Percentiles rank a stretch among this genome's conserved stretches.
Evolutionary conservation across 2,888 invertebrate species (phyloP).

Genomic region (Proisotoma minuta): DNA sequence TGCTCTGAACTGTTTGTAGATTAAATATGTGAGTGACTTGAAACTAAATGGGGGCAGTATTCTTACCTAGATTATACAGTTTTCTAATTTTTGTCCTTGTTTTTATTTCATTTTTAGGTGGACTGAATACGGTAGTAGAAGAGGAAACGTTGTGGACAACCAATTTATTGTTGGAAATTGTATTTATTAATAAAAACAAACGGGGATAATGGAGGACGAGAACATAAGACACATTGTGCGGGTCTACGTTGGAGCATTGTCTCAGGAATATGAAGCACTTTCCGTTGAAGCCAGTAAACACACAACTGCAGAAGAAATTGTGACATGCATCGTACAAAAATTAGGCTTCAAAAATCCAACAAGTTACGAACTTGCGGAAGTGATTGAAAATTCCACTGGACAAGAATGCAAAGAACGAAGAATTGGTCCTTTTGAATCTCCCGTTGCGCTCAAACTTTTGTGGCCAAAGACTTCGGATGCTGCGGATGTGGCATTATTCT

Average conservation of each 20-base stretch:
- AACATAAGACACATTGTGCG: conserved; percentile 63
- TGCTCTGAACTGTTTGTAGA: too few species aligned
- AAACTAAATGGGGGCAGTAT: too few species aligned
- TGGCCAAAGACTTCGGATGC: conserved; percentile 61
- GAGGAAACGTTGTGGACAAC: too few species aligned
- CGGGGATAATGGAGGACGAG: conserved; percentile 48
- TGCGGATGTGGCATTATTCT: conserved; percentile 38
- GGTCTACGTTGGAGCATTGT: conserved; percentile 84
- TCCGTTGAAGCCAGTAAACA: conserved; percentile 75
- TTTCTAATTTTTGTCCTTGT: too few species aligned
- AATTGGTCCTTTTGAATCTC: conserved; percentile 61
- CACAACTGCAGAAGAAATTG: conserved; percentile 86
- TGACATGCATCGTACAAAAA: conserved; percentile 77
- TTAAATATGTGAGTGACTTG: too few species aligned
- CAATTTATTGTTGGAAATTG: too few species aligned
- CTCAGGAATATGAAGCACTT: conserved; percentile 76
- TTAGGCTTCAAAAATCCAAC: conserved; percentile 60
- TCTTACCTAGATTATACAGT: too few species aligned
- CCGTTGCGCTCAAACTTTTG: conserved; percentile 46
- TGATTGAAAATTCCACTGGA: conserved; percentile 77
- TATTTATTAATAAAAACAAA: too few species aligned
- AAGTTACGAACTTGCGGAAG: conserved; percentile 79
- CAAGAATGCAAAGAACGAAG: conserved; percentile 89
- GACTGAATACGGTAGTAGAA: too few species aligned
- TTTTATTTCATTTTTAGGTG: too few species aligned